phyloP scores from a whole-genome alignment of 2,888 invertebrate genomes.

The Agonum fuliginosum region DNA sequence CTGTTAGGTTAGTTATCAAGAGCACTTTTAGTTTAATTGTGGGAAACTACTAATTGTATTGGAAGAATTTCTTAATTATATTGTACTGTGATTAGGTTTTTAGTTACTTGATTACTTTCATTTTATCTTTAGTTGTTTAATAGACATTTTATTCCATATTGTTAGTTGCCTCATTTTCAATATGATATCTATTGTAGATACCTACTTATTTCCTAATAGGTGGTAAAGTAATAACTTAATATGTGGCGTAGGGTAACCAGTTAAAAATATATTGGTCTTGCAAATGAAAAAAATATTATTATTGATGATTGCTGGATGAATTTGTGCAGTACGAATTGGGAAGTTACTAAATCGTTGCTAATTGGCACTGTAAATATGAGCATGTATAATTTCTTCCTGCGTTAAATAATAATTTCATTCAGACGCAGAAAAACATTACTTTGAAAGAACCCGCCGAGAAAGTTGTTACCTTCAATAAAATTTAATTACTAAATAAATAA shows the following conservation, averaged over 20 bases:
- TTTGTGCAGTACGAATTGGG: no score
- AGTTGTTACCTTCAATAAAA: slow-evolving; percentile 1
- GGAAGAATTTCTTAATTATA: neutral
- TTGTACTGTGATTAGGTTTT: neutral
- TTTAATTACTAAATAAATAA: slow-evolving; percentile 6
- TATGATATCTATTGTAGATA: no score
- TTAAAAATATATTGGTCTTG: no score
- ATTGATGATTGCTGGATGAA: no score
- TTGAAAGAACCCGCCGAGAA: neutral
- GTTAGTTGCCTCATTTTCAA: no score
- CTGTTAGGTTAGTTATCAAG: neutral
- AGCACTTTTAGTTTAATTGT: neutral
- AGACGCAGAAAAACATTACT: neutral
- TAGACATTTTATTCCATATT: no score
- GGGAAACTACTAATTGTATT: neutral
- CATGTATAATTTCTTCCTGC: neutral
- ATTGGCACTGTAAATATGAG: neutral
- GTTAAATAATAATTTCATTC: neutral
- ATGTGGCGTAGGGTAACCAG: no score
- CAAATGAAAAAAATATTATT: no score
- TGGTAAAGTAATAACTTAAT: no score
- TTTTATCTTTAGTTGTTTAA: neutral
- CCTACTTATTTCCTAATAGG: no score
- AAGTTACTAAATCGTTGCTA: neutral
- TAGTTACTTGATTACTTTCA: neutral